A percentile compares a stretch with the other conserved stretches of the same genome.
Evolutionary conservation across 2,888 invertebrate genomes (phyloP).

Genomic region (Eubasilissa splendida): DNA sequence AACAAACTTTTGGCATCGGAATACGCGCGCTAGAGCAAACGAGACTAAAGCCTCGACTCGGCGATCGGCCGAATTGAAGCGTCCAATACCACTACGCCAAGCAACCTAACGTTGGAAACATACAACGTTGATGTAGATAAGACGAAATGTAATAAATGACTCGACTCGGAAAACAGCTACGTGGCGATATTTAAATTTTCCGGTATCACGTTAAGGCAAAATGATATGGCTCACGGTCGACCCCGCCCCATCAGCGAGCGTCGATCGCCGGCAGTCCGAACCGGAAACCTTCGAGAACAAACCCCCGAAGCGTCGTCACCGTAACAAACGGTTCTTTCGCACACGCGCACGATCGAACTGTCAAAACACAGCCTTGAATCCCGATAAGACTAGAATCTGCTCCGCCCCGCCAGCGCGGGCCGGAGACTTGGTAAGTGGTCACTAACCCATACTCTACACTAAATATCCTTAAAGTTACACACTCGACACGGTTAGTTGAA

Average conservation of each 20-base stretch:
- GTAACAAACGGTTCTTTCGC: slow-evolving; percentile 14
- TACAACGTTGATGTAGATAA: neutral
- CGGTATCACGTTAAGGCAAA: slow-evolving; percentile 27
- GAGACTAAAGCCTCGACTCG: neutral
- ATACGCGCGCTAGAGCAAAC: slow-evolving; percentile 13
- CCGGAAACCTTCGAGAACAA: neutral
- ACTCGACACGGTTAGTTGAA: neutral
- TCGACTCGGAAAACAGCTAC: slow-evolving; percentile 13
- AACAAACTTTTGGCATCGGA: slow-evolving; percentile 31
- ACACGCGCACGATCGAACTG: neutral
- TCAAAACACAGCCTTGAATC: slow-evolving; percentile 54
- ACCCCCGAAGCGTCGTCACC: neutral
- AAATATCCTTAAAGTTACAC: too few species aligned
- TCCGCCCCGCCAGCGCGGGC: slow-evolving; percentile 25
- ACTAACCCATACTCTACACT: neutral
- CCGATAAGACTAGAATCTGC: slow-evolving; percentile 56
- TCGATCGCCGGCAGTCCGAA: neutral
- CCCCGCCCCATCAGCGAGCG: neutral
- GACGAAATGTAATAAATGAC: slow-evolving; percentile 24
- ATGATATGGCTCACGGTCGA: slow-evolving; percentile 33
- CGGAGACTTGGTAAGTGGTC: slow-evolving; percentile 51
- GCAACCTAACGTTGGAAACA: neutral
- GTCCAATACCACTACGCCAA: neutral
- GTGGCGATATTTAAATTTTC: slow-evolving; percentile 1
- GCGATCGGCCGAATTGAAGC: neutral